Evolutionary conservation across 2,113 vertebrate species (phyloP), one percentile per base, ranked within the genome.

Genomic region (Caranx melampygus): DNA sequence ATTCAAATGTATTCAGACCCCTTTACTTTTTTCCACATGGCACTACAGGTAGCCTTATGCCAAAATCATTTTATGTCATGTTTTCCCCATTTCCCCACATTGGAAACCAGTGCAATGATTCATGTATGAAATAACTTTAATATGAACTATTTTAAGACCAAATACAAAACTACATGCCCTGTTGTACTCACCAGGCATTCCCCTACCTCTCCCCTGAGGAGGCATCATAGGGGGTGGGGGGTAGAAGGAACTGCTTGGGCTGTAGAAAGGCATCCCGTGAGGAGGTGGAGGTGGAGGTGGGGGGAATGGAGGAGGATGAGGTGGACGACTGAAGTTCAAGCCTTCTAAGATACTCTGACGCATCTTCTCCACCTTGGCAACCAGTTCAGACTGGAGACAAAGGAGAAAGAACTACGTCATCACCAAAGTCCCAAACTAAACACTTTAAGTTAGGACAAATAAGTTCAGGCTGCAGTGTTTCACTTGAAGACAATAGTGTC

Each of bases 271-370:
- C 96, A 98, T 97, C 89, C 95, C 87, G 45, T 96, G 96, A 82
- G 72, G 79, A 51, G 61, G 87, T 93, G 92, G 52, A 11, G 77
- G 87, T 57, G 95, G 97, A 2, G 96, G 92, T 13, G 96, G 96
- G 1, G 95, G 96, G 90, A 97, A 97, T 42, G 95, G 95, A 60
- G 96, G 92, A 35, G 95, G 96, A 89, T 96, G 96, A 87, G 94
- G 96, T 66, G 96, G 96, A 89, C 96, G 95, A 83, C 95, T 93
- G 92, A 98, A 96, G 95, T 94, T 96, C 90, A 99, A 95, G 81
- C 97, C 97, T 95, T 99, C 97, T 87, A 98, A 94, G 89, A 99
- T 97, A 87, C 97, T 97, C 89, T 98, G 97, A 66, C 96, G 96
- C 97, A 99, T 99, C 93, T 97, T 98, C 91, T 99, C 97, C 88